Evolutionary conservation across 2,888 invertebrate species (phyloP).

Genomic region (Spodoptera littoralis): DNA sequence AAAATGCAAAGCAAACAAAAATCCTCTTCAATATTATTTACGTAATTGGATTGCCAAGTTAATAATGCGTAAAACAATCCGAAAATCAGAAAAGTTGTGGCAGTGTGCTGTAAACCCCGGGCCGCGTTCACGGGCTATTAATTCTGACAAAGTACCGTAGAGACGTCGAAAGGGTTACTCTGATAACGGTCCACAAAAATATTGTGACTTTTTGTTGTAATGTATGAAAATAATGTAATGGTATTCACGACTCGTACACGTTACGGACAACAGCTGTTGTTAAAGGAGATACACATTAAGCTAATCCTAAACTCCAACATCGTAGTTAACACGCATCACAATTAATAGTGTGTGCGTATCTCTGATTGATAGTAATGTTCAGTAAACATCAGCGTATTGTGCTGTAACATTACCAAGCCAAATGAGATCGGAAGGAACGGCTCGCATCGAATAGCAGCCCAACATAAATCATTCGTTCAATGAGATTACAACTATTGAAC

Average conservation of each 20-base stretch:
- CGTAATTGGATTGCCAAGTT: slow-evolving; percentile 86
- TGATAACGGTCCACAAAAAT: slow-evolving; percentile 78
- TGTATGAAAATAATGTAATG: slow-evolving; percentile 40
- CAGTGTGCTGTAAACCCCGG: slow-evolving; percentile 69
- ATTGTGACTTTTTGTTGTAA: slow-evolving; percentile 78
- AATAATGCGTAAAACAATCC: slow-evolving; percentile 88
- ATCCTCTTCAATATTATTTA: slow-evolving; percentile 77
- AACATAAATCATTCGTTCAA: slow-evolving; percentile 85
- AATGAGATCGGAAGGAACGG: slow-evolving; percentile 82
- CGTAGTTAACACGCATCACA: slow-evolving; percentile 49
- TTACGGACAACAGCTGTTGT: slow-evolving; percentile 18
- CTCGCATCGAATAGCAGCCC: slow-evolving; percentile 65
- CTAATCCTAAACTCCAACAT: slow-evolving; percentile 36
- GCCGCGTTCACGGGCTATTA: slow-evolving; percentile 84
- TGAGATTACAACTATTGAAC: slow-evolving; percentile 85
- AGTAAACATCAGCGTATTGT: slow-evolving; percentile 75
- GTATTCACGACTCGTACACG: slow-evolving; percentile 35
- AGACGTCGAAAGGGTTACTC: slow-evolving; percentile 81
- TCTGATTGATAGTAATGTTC: slow-evolving; percentile 70
- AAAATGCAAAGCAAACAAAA: slow-evolving; percentile 52
- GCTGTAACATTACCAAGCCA: slow-evolving; percentile 74
- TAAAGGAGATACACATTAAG: slow-evolving; percentile 4
- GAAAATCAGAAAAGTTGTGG: slow-evolving; percentile 82
- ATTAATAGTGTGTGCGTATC: slow-evolving; percentile 50
- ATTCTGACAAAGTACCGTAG: slow-evolving; percentile 84